Evolutionary conservation across 30 jellyfish, hydroid and myxozoan species (phyloP).

Genomic region (Sanderia malayensis): DNA sequence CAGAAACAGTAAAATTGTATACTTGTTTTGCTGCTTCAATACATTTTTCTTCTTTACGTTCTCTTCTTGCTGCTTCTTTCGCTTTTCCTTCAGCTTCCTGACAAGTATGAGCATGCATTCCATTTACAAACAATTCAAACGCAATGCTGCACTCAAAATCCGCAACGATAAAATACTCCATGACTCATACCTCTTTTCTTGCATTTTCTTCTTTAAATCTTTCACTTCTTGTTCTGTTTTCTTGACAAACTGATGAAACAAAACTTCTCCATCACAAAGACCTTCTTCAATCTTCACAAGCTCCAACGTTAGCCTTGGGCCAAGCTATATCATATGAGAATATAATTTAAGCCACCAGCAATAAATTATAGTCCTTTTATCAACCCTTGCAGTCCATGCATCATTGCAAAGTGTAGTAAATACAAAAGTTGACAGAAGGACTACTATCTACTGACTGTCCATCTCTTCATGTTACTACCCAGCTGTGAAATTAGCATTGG

Average conservation of each 20-base stretch:
- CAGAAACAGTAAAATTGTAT: not conserved
- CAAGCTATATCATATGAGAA: slow-evolving; percentile 51
- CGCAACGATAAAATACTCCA: too few species aligned
- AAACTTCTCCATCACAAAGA: slow-evolving; percentile 83
- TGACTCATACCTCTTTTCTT: slow-evolving; percentile 70
- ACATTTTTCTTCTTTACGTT: slow-evolving; percentile 58
- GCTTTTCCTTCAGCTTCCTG: slow-evolving; percentile 62
- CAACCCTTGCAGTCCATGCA: too few species aligned
- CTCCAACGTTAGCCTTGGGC: slow-evolving; percentile 81
- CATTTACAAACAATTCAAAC: too few species aligned
- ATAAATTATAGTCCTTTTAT: too few species aligned
- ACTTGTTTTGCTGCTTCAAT: slow-evolving; percentile 68
- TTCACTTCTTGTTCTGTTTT: slow-evolving; percentile 65
- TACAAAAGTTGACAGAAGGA: too few species aligned
- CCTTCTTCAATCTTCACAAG: slow-evolving; percentile 90
- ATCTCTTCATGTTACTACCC: too few species aligned
- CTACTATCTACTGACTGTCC: too few species aligned
- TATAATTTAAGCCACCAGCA: not conserved
- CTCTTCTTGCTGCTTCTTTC: slow-evolving; percentile 76
- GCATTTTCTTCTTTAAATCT: slow-evolving; percentile 47
- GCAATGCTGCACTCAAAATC: too few species aligned
- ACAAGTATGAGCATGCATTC: too few species aligned
- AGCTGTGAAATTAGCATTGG: too few species aligned
- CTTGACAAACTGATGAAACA: slow-evolving; percentile 75
- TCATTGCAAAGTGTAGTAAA: too few species aligned